Conservation (phyloP, 2,113 vertebrate genomes). For the Cebidichthys violaceus region DNA sequence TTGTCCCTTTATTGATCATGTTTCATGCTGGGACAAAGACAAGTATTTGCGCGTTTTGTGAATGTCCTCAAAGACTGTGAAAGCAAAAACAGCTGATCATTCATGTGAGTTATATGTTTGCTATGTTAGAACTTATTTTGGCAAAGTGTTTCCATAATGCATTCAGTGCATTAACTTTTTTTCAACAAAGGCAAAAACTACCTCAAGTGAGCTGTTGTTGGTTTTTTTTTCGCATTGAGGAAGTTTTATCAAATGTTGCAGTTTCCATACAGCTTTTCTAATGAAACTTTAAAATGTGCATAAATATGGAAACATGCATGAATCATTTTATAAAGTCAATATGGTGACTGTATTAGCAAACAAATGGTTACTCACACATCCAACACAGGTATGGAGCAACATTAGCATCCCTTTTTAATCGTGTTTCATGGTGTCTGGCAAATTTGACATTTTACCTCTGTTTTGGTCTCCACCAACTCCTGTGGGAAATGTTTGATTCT, state of each 20-base stretch:
- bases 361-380: not conserved
- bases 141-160: not conserved
- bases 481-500: not conserved
- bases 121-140: not conserved
- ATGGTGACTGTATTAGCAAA: not conserved
- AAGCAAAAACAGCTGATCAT: not conserved
- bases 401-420: not conserved
- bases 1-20: not conserved
- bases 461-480: not conserved
- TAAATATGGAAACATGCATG: no score
- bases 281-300: no score
- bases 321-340: not conserved
- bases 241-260: not conserved
- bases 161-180: not conserved
- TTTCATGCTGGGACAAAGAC: not conserved
- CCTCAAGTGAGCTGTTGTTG: no score
- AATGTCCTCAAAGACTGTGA: not conserved
- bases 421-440: not conserved
- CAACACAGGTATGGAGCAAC: not conserved
- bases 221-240: no score
- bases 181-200: not conserved
- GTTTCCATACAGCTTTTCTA: not conserved
- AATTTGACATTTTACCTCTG: not conserved
- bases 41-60: not conserved
- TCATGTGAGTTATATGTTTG: not conserved